Percentiles rank a stretch among this genome's conserved stretches.
Evolutionary conservation across 2,113 vertebrate genomes (phyloP).

Genomic region (Ictalurus furcatus): DNA sequence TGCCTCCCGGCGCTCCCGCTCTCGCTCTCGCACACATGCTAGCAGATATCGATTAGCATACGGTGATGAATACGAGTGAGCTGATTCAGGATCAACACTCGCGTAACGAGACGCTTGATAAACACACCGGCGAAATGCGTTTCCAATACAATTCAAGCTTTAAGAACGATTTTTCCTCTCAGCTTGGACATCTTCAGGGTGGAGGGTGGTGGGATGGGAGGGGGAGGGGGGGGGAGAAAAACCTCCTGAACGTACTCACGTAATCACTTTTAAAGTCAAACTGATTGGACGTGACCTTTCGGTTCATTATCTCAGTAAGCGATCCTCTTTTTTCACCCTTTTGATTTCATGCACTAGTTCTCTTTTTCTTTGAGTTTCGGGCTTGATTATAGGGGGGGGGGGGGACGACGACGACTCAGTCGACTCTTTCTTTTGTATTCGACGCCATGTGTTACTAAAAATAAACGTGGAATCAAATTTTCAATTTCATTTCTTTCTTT

Average conservation of each 20-base stretch:
- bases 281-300: constrained; percentile 10
- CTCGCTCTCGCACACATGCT: neutral
- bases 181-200: neutral
- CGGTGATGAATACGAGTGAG: neutral
- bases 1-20: neutral
- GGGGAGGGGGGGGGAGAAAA: neutral
- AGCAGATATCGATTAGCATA: constrained; percentile 25
- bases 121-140: neutral
- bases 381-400: neutral
- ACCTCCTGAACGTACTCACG: neutral
- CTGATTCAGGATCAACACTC: constrained; percentile 7
- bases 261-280: neutral
- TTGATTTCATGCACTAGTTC: neutral
- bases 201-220: neutral
- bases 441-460: neutral
- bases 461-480: neutral
- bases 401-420: too few relatives aligned
- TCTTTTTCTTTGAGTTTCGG: neutral
- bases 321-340: neutral
- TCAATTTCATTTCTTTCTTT: neutral
- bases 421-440: neutral
- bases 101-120: neutral
- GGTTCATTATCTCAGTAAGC: constrained; percentile 1
- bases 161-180: neutral
- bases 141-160: neutral